Percentiles rank a stretch among this genome's conserved stretches.
Conservation (phyloP, 2,888 invertebrate species). For the Acronicta alni region DNA sequence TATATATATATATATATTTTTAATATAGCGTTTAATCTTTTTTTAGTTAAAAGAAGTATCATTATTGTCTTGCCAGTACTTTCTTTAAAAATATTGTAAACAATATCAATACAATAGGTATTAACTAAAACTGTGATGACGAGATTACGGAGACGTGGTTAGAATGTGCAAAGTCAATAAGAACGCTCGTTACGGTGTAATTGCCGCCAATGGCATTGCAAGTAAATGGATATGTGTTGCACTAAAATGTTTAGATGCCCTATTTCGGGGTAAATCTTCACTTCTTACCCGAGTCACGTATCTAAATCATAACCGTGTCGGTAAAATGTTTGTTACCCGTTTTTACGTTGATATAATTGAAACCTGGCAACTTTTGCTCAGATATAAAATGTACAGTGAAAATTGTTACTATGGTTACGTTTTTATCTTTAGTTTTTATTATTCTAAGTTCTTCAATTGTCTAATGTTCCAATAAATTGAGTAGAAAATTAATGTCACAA, state of each 20-base stretch:
- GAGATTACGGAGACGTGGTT: neutral
- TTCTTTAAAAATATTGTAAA: too few species aligned
- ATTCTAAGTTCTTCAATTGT: too few species aligned
- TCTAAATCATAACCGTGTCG: constrained; percentile 54
- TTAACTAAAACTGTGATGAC: too few species aligned
- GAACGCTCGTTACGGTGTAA: constrained; percentile 31
- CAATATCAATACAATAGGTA: too few species aligned
- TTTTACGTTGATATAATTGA: constrained; percentile 43
- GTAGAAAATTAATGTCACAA: too few species aligned
- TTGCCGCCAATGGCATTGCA: constrained; percentile 24
- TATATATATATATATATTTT: too few species aligned
- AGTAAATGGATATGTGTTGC: constrained; percentile 42
- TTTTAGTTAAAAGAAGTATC: too few species aligned
- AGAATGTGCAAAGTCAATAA: constrained; percentile 25
- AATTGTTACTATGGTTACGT: neutral
- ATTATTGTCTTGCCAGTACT: too few species aligned
- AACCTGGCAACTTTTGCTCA: constrained; percentile 1
- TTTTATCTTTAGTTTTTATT: too few species aligned
- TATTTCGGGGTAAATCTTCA: constrained; percentile 26
- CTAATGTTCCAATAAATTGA: too few species aligned
- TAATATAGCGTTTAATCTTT: too few species aligned
- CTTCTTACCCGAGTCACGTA: constrained; percentile 53
- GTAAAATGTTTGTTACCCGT: constrained; percentile 38
- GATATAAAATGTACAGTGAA: neutral
- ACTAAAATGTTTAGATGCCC: constrained; percentile 40